Conservation (phyloP, 1,140 invertebrate genomes). For the Drosophila kepulauana region DNA sequence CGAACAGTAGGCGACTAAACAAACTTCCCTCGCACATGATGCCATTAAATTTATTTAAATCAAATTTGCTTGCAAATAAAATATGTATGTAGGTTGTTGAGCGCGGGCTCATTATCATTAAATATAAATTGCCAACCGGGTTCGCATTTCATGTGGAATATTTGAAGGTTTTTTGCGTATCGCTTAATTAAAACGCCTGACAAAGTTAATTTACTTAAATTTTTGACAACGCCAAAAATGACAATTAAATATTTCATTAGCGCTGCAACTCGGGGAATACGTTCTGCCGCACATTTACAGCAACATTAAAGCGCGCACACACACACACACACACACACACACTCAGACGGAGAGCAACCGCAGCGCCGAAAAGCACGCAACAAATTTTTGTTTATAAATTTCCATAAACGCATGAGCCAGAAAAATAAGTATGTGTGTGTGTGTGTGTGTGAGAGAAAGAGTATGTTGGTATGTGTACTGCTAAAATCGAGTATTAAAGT, state of each 20-base stretch:
- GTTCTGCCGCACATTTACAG: constrained; percentile 14
- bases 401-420: constrained; percentile 63
- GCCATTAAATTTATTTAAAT: constrained; percentile 23
- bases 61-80: not conserved
- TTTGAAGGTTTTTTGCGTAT: constrained; percentile 22
- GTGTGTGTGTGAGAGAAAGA: not conserved
- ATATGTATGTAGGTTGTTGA: not conserved
- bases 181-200: constrained; percentile 67
- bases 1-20: not conserved
- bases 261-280: constrained; percentile 45
- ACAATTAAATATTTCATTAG: constrained; percentile 78
- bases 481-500: constrained; percentile 24
- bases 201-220: constrained; percentile 75
- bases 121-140: constrained; percentile 18
- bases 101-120: constrained; percentile 27
- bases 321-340: not conserved
- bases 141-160: constrained; percentile 21
- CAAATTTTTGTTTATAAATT: constrained; percentile 54
- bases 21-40: not conserved
- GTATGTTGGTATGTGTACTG: not conserved
- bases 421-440: constrained; percentile 11
- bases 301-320: constrained; percentile 17
- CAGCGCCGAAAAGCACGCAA: constrained; percentile 33
- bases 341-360: constrained; percentile 1
- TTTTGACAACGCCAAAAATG: constrained; percentile 68